phyloP scores from a whole-genome alignment of 2,797 vertebrate species.

The Pogonophryne albipinna region DNA sequence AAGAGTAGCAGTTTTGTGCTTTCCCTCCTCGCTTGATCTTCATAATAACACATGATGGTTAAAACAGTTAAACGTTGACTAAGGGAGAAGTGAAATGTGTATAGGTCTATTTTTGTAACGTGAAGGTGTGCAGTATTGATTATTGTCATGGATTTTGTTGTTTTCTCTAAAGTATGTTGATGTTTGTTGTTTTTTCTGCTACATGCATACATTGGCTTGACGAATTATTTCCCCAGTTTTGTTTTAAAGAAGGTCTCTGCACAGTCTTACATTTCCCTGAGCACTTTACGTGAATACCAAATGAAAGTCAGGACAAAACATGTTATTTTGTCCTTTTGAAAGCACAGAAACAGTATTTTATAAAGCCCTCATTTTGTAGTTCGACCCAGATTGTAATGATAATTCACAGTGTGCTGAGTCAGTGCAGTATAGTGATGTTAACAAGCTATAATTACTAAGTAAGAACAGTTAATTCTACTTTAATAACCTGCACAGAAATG shows the following conservation, averaged over 20 bases:
- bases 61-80: slow-evolving; percentile 3
- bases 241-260: slow-evolving; percentile 52
- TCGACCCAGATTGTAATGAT: slow-evolving; percentile 12
- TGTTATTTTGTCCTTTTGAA: slow-evolving; percentile 19
- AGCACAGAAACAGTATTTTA: slow-evolving; percentile 16
- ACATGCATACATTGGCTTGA: slow-evolving; percentile 27
- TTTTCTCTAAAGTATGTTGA: slow-evolving; percentile 16
- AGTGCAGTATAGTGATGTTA: slow-evolving; percentile 24
- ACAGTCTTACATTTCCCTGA: slow-evolving; percentile 49
- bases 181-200: slow-evolving; percentile 6
- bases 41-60: not conserved
- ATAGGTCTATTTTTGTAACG: slow-evolving; percentile 50
- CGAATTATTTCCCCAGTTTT: slow-evolving; percentile 5
- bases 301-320: slow-evolving; percentile 42
- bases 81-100: slow-evolving; percentile 23
- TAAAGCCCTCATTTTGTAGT: slow-evolving; percentile 1
- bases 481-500: slow-evolving; percentile 20
- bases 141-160: slow-evolving; percentile 20
- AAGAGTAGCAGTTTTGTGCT: slow-evolving; percentile 6
- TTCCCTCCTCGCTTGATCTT: slow-evolving; percentile 5
- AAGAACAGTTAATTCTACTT: too few relatives aligned
- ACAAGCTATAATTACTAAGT: slow-evolving; percentile 23
- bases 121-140: slow-evolving; percentile 65
- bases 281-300: slow-evolving; percentile 80
- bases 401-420: slow-evolving; percentile 14